phyloP scores from a whole-genome alignment of 1,140 invertebrate species.

The Chironomus tepperi region DNA sequence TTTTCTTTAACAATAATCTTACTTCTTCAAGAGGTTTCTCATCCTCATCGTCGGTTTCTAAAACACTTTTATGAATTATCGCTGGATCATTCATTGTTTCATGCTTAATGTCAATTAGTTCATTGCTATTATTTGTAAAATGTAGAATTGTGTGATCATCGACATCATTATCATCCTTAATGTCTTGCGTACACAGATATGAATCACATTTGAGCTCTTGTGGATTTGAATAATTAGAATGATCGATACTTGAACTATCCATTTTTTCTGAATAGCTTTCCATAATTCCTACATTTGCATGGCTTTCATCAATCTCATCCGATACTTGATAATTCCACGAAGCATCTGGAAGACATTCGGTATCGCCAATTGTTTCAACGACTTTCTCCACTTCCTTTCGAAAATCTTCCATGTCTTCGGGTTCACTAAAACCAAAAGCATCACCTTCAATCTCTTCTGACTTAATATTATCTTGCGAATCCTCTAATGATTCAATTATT shows the following conservation, averaged over 20 bases:
- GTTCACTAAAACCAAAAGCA: slow-evolving; percentile 60
- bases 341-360: not conserved
- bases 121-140: not conserved
- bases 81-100: not conserved
- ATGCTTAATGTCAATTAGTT: not conserved
- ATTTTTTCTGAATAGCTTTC: not conserved
- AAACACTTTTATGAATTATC: not conserved
- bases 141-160: no score
- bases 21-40: not conserved
- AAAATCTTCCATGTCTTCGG: slow-evolving; percentile 73
- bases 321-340: slow-evolving; percentile 1
- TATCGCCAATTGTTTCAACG: slow-evolving; percentile 3
- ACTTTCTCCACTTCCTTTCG: slow-evolving; percentile 52
- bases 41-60: not conserved
- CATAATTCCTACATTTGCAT: not conserved
- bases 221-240: no score
- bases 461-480: slow-evolving; percentile 16
- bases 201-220: no score
- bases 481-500: slow-evolving; percentile 3
- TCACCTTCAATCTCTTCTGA: slow-evolving; percentile 2
- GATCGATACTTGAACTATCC: not conserved
- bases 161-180: not conserved
- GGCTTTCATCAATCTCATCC: not conserved
- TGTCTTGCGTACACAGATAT: not conserved
- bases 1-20: not conserved